A percentile compares a stretch with the other conserved stretches of the same genome.
phyloP scores from a whole-genome alignment of 2,797 vertebrate species.

The Gymnoscopelus microlampas region DNA sequence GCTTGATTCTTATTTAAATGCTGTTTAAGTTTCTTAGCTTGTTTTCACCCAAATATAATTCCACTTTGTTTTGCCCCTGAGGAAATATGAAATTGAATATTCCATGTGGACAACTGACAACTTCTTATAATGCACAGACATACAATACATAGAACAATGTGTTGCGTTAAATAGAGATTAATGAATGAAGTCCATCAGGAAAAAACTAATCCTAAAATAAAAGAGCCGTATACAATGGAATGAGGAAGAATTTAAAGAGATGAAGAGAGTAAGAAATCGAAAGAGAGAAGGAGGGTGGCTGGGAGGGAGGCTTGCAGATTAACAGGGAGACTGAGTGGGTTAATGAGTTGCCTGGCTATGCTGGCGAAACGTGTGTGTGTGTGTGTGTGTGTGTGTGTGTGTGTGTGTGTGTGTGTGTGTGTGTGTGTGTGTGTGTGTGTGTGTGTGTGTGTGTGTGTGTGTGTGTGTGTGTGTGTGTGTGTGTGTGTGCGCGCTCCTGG shows the following conservation, averaged over 20 bases:
- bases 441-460: conserved; percentile 28
- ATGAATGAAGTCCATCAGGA: background rate
- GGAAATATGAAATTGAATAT: too few species aligned
- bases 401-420: conserved; percentile 2
- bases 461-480: conserved; percentile 33
- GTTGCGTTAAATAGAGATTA: background rate
- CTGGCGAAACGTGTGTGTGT: conserved; percentile 53
- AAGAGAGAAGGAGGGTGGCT: conserved; percentile 21
- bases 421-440: conserved; percentile 20
- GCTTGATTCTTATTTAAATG: too few species aligned
- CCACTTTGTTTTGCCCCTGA: too few species aligned
- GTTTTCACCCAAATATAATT: too few species aligned
- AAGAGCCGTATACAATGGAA: background rate
- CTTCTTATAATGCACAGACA: too few species aligned
- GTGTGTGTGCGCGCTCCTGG: conserved; percentile 42
- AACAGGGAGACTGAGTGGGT: conserved; percentile 76
- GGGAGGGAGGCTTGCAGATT: conserved; percentile 72
- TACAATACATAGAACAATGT: background rate
- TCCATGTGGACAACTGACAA: too few species aligned
- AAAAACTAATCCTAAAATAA: background rate
- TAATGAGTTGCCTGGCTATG: conserved; percentile 79
- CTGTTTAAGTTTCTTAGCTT: too few species aligned
- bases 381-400: conserved; percentile 9
- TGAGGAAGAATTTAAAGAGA: conserved; percentile 9
- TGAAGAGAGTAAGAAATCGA: conserved; percentile 2